Percentiles rank a stretch among this genome's conserved stretches.
phyloP scores from a whole-genome alignment of 2,888 invertebrate genomes.

The Noctua janthe region DNA sequence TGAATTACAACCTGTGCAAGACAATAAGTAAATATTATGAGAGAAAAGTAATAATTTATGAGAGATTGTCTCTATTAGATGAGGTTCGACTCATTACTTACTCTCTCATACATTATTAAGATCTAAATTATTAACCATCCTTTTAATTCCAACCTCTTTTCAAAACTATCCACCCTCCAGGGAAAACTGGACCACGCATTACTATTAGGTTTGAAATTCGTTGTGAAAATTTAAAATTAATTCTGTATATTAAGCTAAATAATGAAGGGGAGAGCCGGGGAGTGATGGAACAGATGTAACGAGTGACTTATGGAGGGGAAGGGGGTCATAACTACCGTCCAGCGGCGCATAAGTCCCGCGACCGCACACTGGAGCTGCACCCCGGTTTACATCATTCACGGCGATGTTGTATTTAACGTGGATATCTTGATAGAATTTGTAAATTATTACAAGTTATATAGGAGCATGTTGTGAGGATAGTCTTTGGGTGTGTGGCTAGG shows the following conservation, averaged over 20 bases:
- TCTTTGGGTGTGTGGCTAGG: background rate
- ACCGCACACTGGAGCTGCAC: constrained; percentile 82
- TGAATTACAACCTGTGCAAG: too few relatives aligned
- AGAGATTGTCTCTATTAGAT: background rate
- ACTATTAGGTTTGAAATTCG: constrained; percentile 46
- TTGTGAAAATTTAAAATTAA: constrained; percentile 61
- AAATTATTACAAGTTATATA: constrained; percentile 53
- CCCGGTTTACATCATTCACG: constrained; percentile 79
- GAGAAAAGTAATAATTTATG: background rate
- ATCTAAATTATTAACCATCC: constrained; percentile 21
- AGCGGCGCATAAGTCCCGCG: constrained; percentile 85
- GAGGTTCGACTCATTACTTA: background rate
- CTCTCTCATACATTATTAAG: background rate
- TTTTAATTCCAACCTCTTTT: constrained; percentile 16
- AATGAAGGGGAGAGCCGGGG: constrained; percentile 67
- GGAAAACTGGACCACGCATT: constrained; percentile 38
- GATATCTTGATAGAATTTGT: constrained; percentile 67
- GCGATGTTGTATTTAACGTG: constrained; percentile 75
- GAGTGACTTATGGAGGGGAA: constrained; percentile 82
- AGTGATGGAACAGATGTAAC: constrained; percentile 83
- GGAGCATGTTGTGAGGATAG: background rate
- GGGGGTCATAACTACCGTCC: constrained; percentile 85
- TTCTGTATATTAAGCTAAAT: constrained; percentile 63
- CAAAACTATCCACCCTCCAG: constrained; percentile 27
- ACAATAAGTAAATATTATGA: background rate